Evolutionary conservation across 2,797 vertebrate genomes (phyloP).

Genomic region (Geotria australis): DNA sequence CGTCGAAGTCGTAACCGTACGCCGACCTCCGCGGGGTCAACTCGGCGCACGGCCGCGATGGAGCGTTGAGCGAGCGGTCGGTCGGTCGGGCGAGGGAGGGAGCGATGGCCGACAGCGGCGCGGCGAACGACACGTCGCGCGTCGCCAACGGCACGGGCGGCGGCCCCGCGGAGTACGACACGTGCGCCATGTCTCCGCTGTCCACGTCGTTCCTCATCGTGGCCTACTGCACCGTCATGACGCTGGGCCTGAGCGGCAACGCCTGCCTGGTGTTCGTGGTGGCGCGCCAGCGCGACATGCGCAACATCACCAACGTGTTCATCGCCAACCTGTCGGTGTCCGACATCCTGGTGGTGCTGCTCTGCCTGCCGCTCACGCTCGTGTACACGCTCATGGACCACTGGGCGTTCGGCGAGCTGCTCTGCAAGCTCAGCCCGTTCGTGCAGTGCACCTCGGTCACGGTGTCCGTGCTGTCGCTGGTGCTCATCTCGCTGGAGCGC

Average conservation of each 20-base stretch:
- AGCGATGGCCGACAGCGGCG: no score
- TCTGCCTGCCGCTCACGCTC: slow-evolving; percentile 33
- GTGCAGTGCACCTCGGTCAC: slow-evolving; percentile 32
- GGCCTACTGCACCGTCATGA: slow-evolving; percentile 29
- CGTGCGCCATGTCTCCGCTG: slow-evolving; percentile 17
- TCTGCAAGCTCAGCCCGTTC: slow-evolving; percentile 34
- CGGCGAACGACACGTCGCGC: no score
- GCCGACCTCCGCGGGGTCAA: no score
- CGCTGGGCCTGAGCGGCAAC: slow-evolving; percentile 36
- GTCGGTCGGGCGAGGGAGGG: no score
- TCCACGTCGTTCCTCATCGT: slow-evolving; percentile 31
- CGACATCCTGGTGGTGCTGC: slow-evolving; percentile 31
- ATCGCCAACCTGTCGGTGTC: slow-evolving; percentile 40
- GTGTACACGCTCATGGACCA: slow-evolving; percentile 45
- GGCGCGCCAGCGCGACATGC: slow-evolving; percentile 30
- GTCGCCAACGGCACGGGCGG: slow-evolving; percentile 1
- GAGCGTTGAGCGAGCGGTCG: no score
- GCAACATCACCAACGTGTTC: slow-evolving; percentile 40
- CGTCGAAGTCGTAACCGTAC: no score
- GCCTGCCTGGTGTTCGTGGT: slow-evolving; percentile 34
- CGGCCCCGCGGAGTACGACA: slow-evolving; percentile 2
- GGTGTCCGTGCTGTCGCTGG: slow-evolving; percentile 29
- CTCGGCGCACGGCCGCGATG: no score
- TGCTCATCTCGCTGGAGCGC: slow-evolving; percentile 40
- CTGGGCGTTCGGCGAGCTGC: slow-evolving; percentile 30